Base-by-base conservation (phyloP, 2,888 invertebrate genomes). In the Portevinia maculata region DNA sequence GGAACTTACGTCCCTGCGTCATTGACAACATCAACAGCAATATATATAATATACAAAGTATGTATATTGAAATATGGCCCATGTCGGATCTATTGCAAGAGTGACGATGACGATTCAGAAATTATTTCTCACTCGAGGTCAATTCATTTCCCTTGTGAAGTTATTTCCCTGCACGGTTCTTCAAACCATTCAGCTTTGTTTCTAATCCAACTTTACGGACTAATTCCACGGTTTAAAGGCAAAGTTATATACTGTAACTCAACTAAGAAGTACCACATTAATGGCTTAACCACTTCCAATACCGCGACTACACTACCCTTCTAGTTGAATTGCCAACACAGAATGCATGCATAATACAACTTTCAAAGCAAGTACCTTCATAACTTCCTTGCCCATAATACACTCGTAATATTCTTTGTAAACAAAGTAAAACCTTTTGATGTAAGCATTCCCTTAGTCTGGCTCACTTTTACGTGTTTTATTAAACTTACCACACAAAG, bases 341-440 rank as follows among this genome's bases (percentile, higher is more conserved):
- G 21, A 48, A 15, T 39, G 30, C 15, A 59, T 24, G 32, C 30
- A 44, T 9, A 48, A 15, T 7, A 17, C 21, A 48, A 50, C 21
- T 41, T 28, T 60, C 41, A 70, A 52, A 60, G 60, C 50, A 60
- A 60, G 37, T 48, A 52, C 30, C 59, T 41, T 19, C 41, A 65
- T 5, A 65, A 39, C 28, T 39, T 34, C 21, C 19, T 52, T 67
- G 46, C 55, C 44, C 67, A 73, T 24, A 73, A 71, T 53, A 52
- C 65, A 52, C 19, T 28, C 34, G 52, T 59, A 67, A 39, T 48
- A 73, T 53, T 48, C 60, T 48, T 73, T 71, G 76, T 62, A 70
- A 78, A 78, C 78, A 78, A 21, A 34, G 55, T 57, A 50, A 57
- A 74, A 60, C 62, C 50, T 50, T 73, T 79, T 79, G 67, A 73